These are phyloP conservation scores for Zaprionus camerounensis DNA, from an alignment of 1,140 invertebrate species.

Conservation along the genomic window DNA sequence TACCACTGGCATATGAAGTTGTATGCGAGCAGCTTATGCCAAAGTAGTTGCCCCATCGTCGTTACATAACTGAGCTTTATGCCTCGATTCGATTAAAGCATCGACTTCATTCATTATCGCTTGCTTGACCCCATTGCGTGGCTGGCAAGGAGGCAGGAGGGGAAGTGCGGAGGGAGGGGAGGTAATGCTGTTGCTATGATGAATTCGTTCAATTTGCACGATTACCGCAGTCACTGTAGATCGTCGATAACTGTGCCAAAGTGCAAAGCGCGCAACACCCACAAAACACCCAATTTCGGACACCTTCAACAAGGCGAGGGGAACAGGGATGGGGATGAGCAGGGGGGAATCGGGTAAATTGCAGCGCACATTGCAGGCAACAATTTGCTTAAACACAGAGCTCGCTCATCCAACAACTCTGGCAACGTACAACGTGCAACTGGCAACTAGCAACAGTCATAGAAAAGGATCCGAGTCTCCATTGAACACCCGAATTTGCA, in stretches of 20 bases:
- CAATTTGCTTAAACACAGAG: constrained; percentile 78
- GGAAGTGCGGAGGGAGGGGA: not conserved
- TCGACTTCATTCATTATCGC: not conserved
- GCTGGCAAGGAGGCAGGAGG: not conserved
- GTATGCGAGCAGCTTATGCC: not conserved
- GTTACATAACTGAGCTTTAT: not conserved
- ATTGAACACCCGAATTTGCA: constrained; percentile 81
- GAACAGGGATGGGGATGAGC: not conserved
- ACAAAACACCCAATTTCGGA: constrained; percentile 41
- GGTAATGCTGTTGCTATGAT: constrained; percentile 7
- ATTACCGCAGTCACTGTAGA: constrained; percentile 18
- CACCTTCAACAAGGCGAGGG: constrained; percentile 24
- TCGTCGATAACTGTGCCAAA: constrained; percentile 62
- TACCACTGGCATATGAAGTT: not conserved
- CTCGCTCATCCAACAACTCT: constrained; percentile 25
- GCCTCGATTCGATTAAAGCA: not conserved
- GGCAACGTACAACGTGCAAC: constrained; percentile 18
- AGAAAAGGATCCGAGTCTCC: constrained; percentile 72
- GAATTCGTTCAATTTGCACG: constrained; percentile 20
- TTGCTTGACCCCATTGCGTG: not conserved
- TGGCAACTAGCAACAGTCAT: constrained; percentile 52
- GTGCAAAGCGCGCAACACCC: constrained; percentile 46
- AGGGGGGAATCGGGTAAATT: constrained; percentile 38
- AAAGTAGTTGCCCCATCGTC: not conserved
- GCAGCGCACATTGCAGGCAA: constrained; percentile 65